phyloP scores from a whole-genome alignment of 2,113 vertebrate genomes.

The Elgaria multicarinata region DNA sequence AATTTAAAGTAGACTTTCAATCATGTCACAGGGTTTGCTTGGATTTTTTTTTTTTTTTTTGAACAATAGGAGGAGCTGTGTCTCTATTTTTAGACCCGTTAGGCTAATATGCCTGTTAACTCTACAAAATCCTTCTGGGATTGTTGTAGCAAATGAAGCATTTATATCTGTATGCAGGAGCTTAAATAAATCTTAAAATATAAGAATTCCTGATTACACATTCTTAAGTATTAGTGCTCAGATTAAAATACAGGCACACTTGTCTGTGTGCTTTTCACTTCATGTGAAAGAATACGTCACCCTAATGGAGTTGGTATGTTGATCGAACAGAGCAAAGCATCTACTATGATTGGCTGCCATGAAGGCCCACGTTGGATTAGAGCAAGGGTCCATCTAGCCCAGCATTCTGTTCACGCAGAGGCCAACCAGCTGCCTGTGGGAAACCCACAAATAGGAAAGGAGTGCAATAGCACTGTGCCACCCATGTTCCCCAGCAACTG shows the following conservation, averaged over 20 bases:
- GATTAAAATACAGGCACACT: neutral
- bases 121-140: accelerated
- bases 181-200: slow-evolving; percentile 22
- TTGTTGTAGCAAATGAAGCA: neutral
- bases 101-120: neutral
- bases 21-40: neutral
- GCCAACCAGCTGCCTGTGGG: too few relatives aligned
- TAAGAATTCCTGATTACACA: neutral
- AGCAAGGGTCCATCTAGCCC: too few relatives aligned
- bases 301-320: neutral
- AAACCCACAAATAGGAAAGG: too few relatives aligned
- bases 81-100: slow-evolving; percentile 28
- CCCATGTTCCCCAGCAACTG: too few relatives aligned
- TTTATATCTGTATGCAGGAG: neutral
- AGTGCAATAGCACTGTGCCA: too few relatives aligned
- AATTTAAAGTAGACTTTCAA: neutral
- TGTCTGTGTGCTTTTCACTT: too few relatives aligned
- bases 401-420: too few relatives aligned
- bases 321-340: neutral
- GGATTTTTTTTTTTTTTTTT: too few relatives aligned
- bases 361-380: too few relatives aligned
- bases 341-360: neutral
- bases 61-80: slow-evolving; percentile 65
- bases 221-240: neutral
- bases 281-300: neutral